Evolutionary conservation across 2,888 invertebrate genomes (phyloP).

Genomic region (Tillus elongatus): DNA sequence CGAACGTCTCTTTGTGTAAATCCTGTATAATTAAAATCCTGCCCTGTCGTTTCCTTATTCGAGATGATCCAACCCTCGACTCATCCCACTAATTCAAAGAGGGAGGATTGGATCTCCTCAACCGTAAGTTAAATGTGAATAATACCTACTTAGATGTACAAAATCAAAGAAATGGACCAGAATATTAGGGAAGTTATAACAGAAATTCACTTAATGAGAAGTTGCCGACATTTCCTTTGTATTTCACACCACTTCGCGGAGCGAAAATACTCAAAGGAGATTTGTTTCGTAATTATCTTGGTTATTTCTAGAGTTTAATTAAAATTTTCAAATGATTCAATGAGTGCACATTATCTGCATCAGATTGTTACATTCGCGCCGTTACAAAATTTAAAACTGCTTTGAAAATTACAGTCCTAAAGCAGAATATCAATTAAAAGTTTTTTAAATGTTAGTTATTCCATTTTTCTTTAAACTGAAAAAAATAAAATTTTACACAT

Average conservation of each 20-base stretch:
- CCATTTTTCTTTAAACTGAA: too few species aligned
- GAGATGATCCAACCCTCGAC: conserved; percentile 22
- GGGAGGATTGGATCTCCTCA: conserved; percentile 8
- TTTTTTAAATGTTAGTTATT: too few species aligned
- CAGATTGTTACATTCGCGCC: background rate
- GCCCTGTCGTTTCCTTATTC: conserved; percentile 19
- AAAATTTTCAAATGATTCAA: conserved; percentile 3
- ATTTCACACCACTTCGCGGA: too few species aligned
- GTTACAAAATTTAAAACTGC: too few species aligned
- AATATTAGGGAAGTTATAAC: conserved; percentile 9
- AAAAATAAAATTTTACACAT: too few species aligned
- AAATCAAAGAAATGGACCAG: conserved; percentile 23
- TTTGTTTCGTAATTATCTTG: too few species aligned
- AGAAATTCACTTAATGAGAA: background rate
- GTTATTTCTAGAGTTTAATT: conserved; percentile 7
- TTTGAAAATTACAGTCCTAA: too few species aligned
- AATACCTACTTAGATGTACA: conserved; percentile 13
- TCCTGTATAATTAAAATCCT: conserved; percentile 36
- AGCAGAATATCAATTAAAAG: too few species aligned
- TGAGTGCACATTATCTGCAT: background rate
- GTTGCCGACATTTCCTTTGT: too few species aligned
- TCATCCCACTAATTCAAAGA: conserved; percentile 11
- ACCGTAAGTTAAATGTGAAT: conserved; percentile 18
- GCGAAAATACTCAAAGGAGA: too few species aligned
- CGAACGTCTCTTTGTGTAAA: conserved; percentile 34